These are phyloP conservation scores for Thamnophis sirtalis DNA, from an alignment of 2,113 vertebrate genomes.

Conservation along the genomic window DNA sequence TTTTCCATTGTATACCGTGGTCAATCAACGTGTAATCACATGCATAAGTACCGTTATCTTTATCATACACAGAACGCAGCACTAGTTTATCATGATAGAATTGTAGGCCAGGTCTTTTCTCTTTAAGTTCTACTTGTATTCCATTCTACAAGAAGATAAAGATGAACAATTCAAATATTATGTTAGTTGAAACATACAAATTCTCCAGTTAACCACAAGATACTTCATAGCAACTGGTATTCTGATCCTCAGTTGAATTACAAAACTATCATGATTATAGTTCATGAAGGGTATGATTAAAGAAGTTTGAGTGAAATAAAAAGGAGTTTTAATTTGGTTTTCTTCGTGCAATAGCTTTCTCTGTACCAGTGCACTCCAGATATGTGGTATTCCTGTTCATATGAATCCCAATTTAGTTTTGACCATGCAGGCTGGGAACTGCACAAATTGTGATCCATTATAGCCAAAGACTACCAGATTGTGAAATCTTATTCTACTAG, in stretches of 20 bases:
- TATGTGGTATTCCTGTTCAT: not conserved
- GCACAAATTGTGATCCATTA: not conserved
- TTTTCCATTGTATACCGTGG: constrained; percentile 61
- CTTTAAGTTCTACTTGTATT: constrained; percentile 15
- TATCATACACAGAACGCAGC: constrained; percentile 43
- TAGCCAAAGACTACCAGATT: not conserved
- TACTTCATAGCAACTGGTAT: not conserved
- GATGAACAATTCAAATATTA: not conserved
- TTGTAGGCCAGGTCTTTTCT: constrained; percentile 31
- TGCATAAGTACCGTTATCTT: constrained; percentile 67
- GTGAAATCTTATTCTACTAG: not conserved
- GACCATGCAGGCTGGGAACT: not conserved
- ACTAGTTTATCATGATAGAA: constrained; percentile 48
- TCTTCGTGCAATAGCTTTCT: not conserved
- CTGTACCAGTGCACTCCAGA: not conserved
- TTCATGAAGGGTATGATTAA: not conserved
- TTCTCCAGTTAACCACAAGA: not conserved
- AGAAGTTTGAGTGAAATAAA: not conserved
- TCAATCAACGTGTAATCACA: constrained; percentile 72
- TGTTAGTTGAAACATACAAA: not conserved
- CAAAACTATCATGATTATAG: not conserved
- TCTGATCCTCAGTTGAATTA: not conserved
- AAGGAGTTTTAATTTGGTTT: not conserved
- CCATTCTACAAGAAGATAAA: constrained; percentile 60
- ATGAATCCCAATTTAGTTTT: not conserved